Conservation (phyloP, 2,797 vertebrate genomes). For the Enteromius treurensis region DNA sequence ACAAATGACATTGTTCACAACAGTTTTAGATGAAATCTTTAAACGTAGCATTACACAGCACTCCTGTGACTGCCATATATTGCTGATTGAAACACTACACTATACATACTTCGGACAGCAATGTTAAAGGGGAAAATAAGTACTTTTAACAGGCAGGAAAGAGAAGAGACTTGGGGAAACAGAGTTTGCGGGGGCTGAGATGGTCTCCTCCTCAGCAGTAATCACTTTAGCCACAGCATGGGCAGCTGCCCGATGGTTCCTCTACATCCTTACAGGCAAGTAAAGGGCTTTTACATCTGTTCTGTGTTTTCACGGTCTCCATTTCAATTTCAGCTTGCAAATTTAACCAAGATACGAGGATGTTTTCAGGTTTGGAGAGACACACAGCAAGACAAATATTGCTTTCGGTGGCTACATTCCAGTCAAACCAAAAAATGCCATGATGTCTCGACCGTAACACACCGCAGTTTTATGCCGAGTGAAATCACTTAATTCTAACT, state of each 20-base stretch:
- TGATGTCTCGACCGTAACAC: constrained; percentile 19
- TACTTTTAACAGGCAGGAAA: constrained; percentile 6
- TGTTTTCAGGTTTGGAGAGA: background rate
- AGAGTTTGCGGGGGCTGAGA: constrained; percentile 41
- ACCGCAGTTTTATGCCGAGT: background rate
- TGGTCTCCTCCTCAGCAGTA: constrained; percentile 63
- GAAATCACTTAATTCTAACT: constrained; percentile 47
- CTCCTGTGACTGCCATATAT: background rate
- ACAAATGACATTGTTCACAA: background rate
- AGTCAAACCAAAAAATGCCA: constrained; percentile 1
- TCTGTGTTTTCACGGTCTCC: constrained; percentile 29
- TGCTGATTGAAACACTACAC: background rate
- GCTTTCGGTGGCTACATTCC: background rate
- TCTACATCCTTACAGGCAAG: constrained; percentile 63
- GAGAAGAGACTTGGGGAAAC: background rate
- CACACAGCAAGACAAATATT: constrained; percentile 18
- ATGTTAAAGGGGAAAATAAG: constrained; percentile 6
- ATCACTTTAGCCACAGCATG: constrained; percentile 72
- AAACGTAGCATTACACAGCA: background rate
- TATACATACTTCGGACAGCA: background rate
- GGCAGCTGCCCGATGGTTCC: constrained; percentile 62
- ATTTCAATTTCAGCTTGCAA: constrained; percentile 32
- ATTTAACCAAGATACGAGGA: constrained; percentile 24
- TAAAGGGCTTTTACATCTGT: constrained; percentile 41
- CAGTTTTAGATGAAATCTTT: background rate